Evolutionary conservation across 2,113 vertebrate genomes (phyloP).

Genomic region (Ochotona curzoniae): DNA sequence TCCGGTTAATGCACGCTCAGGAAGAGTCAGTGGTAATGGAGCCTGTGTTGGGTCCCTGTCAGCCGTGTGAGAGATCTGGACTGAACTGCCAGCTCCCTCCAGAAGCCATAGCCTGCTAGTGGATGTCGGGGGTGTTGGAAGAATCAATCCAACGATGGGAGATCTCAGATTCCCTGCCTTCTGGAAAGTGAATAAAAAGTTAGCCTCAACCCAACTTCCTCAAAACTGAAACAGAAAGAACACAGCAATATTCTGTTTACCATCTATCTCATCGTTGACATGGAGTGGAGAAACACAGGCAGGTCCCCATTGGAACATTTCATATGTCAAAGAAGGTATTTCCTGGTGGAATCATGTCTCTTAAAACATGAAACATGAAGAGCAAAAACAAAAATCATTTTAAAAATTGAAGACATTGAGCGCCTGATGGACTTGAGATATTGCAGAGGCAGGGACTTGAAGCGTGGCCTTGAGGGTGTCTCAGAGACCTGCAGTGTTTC

Average conservation of each 20-base stretch:
- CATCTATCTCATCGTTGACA: not conserved
- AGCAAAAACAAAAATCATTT: not conserved
- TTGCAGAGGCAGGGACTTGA: not conserved
- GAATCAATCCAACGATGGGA: no score
- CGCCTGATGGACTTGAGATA: not conserved
- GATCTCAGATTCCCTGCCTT: no score
- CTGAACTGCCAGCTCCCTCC: no score
- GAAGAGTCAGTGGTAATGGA: no score
- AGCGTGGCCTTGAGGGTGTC: constrained; percentile 25
- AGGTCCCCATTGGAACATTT: constrained; percentile 9
- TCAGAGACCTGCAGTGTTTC: constrained; percentile 71
- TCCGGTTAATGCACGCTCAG: no score
- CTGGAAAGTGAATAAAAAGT: no score
- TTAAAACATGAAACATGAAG: constrained; percentile 45
- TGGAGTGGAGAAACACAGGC: not conserved
- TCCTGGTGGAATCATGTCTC: not conserved
- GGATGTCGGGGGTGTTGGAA: no score
- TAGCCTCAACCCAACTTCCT: not conserved
- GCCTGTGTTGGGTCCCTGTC: no score
- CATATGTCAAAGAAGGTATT: constrained; percentile 26
- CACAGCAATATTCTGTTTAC: constrained; percentile 19
- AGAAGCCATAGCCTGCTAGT: no score
- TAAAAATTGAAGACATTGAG: constrained; percentile 55
- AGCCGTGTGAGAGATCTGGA: no score
- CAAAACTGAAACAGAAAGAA: not conserved